These are phyloP conservation scores for Coregonus sp. DNA, from an alignment of 2,797 vertebrate genomes.

Conservation along the genomic window DNA sequence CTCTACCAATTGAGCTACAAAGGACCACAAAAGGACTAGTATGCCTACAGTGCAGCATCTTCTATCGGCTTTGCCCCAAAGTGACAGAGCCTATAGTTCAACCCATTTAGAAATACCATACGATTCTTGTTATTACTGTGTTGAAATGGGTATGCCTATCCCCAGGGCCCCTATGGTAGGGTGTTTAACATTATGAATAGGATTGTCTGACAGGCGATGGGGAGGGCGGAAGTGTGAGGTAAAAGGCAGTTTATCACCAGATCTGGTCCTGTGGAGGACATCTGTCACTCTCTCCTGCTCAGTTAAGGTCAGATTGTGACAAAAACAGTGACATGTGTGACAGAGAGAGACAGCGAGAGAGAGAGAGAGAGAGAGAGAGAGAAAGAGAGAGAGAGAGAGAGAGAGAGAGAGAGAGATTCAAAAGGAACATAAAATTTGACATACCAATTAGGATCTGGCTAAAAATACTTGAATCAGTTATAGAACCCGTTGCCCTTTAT, in stretches of 20 bases:
- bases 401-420: no score
- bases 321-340: neutral
- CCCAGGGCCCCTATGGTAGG: conserved; percentile 1
- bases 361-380: no score
- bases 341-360: no score
- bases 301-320: conserved; percentile 41
- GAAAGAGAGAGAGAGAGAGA: no score
- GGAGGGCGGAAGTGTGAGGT: conserved; percentile 10
- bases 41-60: neutral
- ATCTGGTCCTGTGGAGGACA: conserved; percentile 57
- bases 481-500: no score
- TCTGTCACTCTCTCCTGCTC: conserved; percentile 50
- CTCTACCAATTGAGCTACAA: no score
- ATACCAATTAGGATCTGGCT: no score
- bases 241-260: conserved; percentile 35
- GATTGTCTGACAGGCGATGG: conserved; percentile 18
- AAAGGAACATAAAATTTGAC: no score
- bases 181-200: conserved; percentile 21
- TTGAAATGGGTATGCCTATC: neutral
- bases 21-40: neutral
- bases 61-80: neutral
- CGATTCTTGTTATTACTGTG: neutral
- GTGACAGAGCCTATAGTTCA: neutral
- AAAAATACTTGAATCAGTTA: no score
- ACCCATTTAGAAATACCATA: neutral